phyloP scores from a whole-genome alignment of 2,888 invertebrate genomes.

The Beris chalybata region DNA sequence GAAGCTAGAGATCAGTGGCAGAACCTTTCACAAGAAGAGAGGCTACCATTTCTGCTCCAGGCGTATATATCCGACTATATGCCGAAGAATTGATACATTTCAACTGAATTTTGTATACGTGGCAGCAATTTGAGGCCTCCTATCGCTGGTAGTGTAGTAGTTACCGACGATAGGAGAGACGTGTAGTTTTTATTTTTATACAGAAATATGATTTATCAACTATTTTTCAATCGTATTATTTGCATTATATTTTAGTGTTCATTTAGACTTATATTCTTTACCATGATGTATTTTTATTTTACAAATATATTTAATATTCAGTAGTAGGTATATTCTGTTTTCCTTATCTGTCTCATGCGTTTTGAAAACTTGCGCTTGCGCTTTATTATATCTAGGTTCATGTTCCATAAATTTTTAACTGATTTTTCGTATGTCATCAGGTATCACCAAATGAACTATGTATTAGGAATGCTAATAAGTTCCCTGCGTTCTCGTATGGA shows the following conservation, averaged over 20 bases:
- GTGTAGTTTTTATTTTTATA: constrained; percentile 6
- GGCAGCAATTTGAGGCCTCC: constrained; percentile 10
- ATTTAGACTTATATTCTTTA: constrained; percentile 8
- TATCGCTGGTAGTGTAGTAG: constrained; percentile 12
- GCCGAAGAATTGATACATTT: constrained; percentile 15
- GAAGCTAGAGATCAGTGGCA: constrained; percentile 33
- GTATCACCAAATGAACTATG: no score
- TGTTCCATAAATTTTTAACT: no score
- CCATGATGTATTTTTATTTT: constrained; percentile 23
- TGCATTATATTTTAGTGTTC: not conserved
- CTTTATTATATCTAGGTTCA: no score
- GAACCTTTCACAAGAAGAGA: constrained; percentile 33
- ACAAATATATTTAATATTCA: constrained; percentile 8
- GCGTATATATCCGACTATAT: constrained; percentile 37
- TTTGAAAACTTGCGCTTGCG: no score
- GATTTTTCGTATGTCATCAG: no score
- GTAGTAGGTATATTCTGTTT: not conserved
- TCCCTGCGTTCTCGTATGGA: no score
- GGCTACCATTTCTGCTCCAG: constrained; percentile 36
- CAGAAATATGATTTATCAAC: not conserved
- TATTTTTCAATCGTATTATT: not conserved
- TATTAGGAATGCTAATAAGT: no score
- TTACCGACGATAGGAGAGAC: constrained; percentile 7
- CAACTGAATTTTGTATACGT: not conserved
- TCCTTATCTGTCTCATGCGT: no score